These are phyloP conservation scores for Trachelus troglodyta DNA, from an alignment of 2,888 invertebrate genomes.

Conservation along the genomic window DNA sequence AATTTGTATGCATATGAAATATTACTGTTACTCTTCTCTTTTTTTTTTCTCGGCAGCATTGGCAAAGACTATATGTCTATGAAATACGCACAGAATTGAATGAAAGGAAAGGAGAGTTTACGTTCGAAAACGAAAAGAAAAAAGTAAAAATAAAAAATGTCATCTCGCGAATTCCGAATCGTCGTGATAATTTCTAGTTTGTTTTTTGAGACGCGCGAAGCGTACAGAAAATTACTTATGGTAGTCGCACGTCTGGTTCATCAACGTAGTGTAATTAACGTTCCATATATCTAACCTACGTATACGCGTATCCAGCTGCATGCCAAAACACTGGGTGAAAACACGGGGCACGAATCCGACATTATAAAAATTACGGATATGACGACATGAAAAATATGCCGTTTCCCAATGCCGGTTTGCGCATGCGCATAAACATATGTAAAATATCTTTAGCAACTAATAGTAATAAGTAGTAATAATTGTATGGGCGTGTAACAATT, in stretches of 20 bases:
- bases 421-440: background rate
- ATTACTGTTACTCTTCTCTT: background rate
- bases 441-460: too few species aligned
- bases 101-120: background rate
- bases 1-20: background rate
- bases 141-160: constrained; percentile 17
- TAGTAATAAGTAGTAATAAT: too few species aligned
- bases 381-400: background rate
- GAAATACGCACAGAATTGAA: background rate
- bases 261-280: background rate
- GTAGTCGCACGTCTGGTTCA: constrained; percentile 8
- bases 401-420: background rate
- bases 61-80: background rate
- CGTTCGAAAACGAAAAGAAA: constrained; percentile 19
- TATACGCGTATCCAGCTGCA: background rate
- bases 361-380: background rate
- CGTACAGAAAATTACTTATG: constrained; percentile 16
- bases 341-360: background rate
- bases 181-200: constrained; percentile 3
- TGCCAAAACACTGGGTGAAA: background rate
- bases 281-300: background rate
- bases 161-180: constrained; percentile 7
- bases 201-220: constrained; percentile 10
- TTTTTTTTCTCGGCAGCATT: background rate
- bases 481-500: background rate